Evolutionary conservation across 2,113 vertebrate species (phyloP), one percentile per base, ranked within the genome.

Genomic region (Poecilia latipinna): DNA sequence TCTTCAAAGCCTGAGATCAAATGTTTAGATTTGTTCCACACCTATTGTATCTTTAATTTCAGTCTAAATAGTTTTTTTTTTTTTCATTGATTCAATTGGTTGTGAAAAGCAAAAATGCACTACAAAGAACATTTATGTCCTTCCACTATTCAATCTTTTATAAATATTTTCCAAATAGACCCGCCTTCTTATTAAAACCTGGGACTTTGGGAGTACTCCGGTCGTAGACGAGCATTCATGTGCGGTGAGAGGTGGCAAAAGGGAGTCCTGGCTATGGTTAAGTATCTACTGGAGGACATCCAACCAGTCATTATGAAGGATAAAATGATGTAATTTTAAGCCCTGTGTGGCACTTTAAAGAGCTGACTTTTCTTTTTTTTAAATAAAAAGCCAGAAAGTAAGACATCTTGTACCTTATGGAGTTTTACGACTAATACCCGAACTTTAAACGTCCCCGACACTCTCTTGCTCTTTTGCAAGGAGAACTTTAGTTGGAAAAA

Each of bases 301-400:
- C 35, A 65, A 5, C 63, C 32, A 37, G 10, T 37, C 11, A 22
- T 66, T 26, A 26, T 39, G 26, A 66, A 26, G 35, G n/a, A 26
- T 17, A 42, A 44, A 66, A 26, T n/a, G 5, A 24, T 6, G 0
- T 48, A 3, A 13, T 35, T 1, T 68, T 12, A 69, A 17, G 54
- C 63, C 32, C 35, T 44, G 75, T 31, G 74, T 61, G 29, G 68
- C 35, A 37, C 35, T 60, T 28, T 66, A 1, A 22, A 17, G 26
- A 68, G 66, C 1, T 70, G 72, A 70, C 74, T 57, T 78, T 75
- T 61, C 31, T 26, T 32, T 33, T 33, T 33, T 7, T 33, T 33
- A 7, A 7, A 37, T 37, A 19, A 48, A 48, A 17, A 48, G 13
- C 44, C 17, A 48, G 31, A 48, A 48, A 6, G 17, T 19, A 48